These are phyloP conservation scores for Mesaphorura yosii DNA, from an alignment of 1,140 invertebrate genomes.

Conservation along the genomic window DNA sequence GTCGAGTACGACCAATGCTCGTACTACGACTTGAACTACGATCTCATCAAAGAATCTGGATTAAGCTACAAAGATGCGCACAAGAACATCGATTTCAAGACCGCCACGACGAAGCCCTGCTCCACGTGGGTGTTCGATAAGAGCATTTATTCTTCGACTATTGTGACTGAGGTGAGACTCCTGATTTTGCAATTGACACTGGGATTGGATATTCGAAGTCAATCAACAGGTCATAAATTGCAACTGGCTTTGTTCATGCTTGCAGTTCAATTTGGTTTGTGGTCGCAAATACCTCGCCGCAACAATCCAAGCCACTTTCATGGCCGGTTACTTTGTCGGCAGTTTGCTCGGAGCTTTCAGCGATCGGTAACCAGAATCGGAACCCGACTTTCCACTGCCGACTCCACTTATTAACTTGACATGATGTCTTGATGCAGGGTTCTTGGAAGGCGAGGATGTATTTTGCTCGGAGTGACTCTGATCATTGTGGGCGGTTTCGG, in stretches of 20 bases:
- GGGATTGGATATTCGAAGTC: constrained; percentile 30
- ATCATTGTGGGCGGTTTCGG: constrained; percentile 24
- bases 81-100: constrained; percentile 13
- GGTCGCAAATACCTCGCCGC: constrained; percentile 16
- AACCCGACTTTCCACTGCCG: too few relatives aligned
- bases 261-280: constrained; percentile 32
- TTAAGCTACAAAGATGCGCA: constrained; percentile 34
- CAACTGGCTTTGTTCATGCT: too few relatives aligned
- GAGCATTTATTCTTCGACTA: constrained; percentile 35
- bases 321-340: constrained; percentile 27
- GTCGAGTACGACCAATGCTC: constrained; percentile 5
- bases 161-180: constrained; percentile 38
- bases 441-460: constrained; percentile 13
- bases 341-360: constrained; percentile 22
- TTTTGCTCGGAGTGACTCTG: constrained; percentile 4
- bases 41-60: constrained; percentile 38
- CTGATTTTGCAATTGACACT: too few relatives aligned
- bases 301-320: constrained; percentile 25
- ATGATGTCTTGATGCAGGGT: constrained; percentile 1
- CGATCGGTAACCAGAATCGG: constrained; percentile 28
- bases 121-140: constrained; percentile 38
- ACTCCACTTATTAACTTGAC: background rate
- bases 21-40: constrained; percentile 41
- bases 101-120: constrained; percentile 31
- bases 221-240: background rate